Conservation (phyloP, 1,140 invertebrate genomes). For the Drosophila aff. region DNA sequence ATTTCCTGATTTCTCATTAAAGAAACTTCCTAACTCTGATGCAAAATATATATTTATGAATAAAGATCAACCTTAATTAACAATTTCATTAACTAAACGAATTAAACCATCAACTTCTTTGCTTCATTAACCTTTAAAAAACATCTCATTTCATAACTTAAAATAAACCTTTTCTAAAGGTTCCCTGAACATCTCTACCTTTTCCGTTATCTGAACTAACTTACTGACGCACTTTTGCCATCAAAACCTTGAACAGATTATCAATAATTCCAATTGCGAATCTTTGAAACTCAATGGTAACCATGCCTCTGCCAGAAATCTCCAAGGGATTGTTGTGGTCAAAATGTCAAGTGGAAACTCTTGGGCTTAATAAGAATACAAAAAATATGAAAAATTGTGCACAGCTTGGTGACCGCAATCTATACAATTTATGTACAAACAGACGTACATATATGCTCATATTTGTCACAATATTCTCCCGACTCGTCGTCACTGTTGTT, state of each 20-base stretch:
- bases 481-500: constrained; percentile 29
- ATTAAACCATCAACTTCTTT: neutral
- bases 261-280: constrained; percentile 77
- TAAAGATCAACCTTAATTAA: neutral
- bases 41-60: neutral
- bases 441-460: constrained; percentile 11
- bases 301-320: constrained; percentile 25
- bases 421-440: neutral
- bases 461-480: constrained; percentile 23
- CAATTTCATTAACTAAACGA: neutral
- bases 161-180: neutral
- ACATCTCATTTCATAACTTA: no score
- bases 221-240: constrained; percentile 11
- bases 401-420: constrained; percentile 16
- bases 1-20: no score
- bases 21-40: neutral
- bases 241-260: constrained; percentile 39
- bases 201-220: neutral
- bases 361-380: constrained; percentile 43
- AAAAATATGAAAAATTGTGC: constrained; percentile 27
- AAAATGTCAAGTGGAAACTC: constrained; percentile 59
- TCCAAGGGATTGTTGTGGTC: constrained; percentile 47
- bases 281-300: constrained; percentile 40
- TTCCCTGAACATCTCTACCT: neutral
- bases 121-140: neutral